Conservation (phyloP, 2,113 vertebrate species). For the Trematomus loennbergii region DNA sequence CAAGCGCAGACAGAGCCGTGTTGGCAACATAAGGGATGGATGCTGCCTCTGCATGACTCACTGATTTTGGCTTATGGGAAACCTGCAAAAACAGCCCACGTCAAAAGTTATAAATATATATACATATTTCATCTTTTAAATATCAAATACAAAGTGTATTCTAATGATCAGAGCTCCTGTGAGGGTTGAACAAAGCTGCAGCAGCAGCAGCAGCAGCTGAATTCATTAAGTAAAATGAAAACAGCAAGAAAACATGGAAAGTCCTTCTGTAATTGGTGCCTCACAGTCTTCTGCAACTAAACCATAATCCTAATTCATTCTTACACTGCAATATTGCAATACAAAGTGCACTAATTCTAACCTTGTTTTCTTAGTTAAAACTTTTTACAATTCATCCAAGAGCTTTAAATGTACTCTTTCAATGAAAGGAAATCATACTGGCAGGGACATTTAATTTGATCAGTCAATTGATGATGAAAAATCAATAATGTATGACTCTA, state of each 20-base stretch:
- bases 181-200: slow-evolving; percentile 2
- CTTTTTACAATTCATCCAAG: slow-evolving; percentile 10
- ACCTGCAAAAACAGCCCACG: slow-evolving; percentile 79
- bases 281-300: slow-evolving; percentile 30
- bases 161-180: slow-evolving; percentile 1
- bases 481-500: background rate
- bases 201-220: slow-evolving; percentile 16
- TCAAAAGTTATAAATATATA: slow-evolving; percentile 14
- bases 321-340: slow-evolving; percentile 28
- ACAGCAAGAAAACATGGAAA: slow-evolving; percentile 16
- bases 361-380: slow-evolving; percentile 1
- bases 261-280: slow-evolving; percentile 52
- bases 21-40: slow-evolving; percentile 91
- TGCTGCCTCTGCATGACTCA: slow-evolving; percentile 91
- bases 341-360: background rate
- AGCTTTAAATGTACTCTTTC: background rate
- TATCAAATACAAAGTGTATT: slow-evolving; percentile 4
- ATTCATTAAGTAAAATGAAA: slow-evolving; percentile 33
- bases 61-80: slow-evolving; percentile 89
- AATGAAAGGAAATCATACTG: background rate
- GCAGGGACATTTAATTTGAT: background rate
- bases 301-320: slow-evolving; percentile 50
- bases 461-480: background rate
- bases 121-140: slow-evolving; percentile 7
- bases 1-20: slow-evolving; percentile 91